These are phyloP conservation scores for Cephus rjabovi DNA, from an alignment of 2,888 invertebrate genomes.

Conservation along the genomic window DNA sequence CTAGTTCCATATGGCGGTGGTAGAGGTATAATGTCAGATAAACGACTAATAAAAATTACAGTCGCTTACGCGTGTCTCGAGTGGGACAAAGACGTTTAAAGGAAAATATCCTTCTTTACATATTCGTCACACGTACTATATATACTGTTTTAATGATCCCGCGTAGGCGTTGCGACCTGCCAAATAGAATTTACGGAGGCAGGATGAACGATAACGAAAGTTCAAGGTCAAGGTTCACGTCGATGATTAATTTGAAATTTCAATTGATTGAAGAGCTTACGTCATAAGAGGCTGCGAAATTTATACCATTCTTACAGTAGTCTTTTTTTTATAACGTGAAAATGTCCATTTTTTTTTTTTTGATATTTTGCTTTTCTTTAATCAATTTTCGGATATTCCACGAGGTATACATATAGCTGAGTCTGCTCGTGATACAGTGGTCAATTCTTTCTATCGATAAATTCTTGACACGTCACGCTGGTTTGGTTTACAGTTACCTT, in stretches of 20 bases:
- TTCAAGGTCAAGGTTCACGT: background rate
- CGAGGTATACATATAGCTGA: background rate
- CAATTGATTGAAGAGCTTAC: background rate
- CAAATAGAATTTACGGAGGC: background rate
- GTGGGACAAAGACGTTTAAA: background rate
- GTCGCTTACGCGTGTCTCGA: background rate
- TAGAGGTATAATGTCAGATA: background rate
- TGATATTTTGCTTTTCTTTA: background rate
- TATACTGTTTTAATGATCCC: background rate
- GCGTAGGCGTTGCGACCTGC: background rate
- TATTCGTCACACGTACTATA: background rate
- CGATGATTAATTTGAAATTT: background rate
- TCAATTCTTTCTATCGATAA: background rate
- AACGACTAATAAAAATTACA: background rate
- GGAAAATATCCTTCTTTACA: background rate
- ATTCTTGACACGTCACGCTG: conserved; percentile 3
- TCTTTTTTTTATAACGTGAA: background rate
- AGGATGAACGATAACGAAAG: background rate
- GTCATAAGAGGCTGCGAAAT: background rate
- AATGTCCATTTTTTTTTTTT: background rate
- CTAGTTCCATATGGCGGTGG: background rate
- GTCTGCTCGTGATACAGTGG: background rate
- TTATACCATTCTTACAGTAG: background rate
- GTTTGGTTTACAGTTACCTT: background rate
- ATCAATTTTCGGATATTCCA: background rate